Evolutionary conservation across 1,140 invertebrate species (phyloP), one percentile per base, ranked within the genome.

Genomic region (Probaryconus sp.): DNA sequence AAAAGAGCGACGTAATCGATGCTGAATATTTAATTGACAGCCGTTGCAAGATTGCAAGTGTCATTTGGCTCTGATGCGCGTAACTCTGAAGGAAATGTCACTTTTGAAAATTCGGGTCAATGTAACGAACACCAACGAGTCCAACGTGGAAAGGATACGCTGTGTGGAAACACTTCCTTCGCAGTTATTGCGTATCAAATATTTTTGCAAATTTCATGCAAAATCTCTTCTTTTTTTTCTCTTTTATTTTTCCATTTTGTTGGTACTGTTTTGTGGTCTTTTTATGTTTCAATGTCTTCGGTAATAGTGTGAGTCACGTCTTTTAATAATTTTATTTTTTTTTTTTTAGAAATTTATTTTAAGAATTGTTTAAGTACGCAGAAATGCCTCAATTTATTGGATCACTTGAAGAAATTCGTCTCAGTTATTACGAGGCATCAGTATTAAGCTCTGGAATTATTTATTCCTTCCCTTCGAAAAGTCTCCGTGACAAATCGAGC

Each of bases 401-500:
- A 51, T 26, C 33, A 16, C 6, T 51, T 51, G 10, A 38, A 33
- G 28, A 37, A 69, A 71, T 80, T 81, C 47, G 81, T 79, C 70
- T 77, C 72, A 79, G 70, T 50, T 76, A 51, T 80, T 80, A 68
- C 71, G 67, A 77, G 58, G 58, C 60, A 65, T 81, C 72, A 67
- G 56, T 42, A 17, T 16, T n/a, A n/a, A 42, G 35, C 53, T 61
- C 60, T 78, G 69, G 80, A 78, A 78, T 83, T 79, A 79, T 83
- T 81, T 81, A 47, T 68, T 56, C 53, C 51, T 53, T 47, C 31
- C 53, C 43, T 31, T 14, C 10, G 58, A 58, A 40, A 43, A 45
- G 11, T 38, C 58, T 58, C 21, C 79, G 76, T 82, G 76, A 81
- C 81, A 63, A 84, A 86, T 83, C 64, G 77, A 76, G 33, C 82